These are phyloP conservation scores for Dicrurus megarhynchus DNA, from an alignment of 2,113 vertebrate genomes.

Conservation along the genomic window DNA sequence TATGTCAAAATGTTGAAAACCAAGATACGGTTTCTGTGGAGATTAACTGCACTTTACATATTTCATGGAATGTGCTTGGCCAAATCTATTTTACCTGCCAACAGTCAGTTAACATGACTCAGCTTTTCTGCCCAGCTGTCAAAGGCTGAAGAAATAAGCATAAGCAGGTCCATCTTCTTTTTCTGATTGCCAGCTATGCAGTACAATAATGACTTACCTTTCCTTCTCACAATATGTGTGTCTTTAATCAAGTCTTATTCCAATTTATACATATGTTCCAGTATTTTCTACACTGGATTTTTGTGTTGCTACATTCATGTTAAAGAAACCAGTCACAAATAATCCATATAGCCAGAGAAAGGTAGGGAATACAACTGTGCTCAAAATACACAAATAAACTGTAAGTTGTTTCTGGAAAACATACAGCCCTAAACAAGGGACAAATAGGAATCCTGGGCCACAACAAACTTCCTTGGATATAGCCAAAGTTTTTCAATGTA, in stretches of 20 bases:
- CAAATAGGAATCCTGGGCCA: not conserved
- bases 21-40: not conserved
- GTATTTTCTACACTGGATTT: not conserved
- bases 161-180: not conserved
- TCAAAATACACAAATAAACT: not conserved
- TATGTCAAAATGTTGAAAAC: not conserved
- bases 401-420: not conserved
- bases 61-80: not conserved
- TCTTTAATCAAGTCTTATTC: not conserved
- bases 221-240: not conserved
- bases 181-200: not conserved
- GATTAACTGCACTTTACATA: not conserved
- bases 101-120: not conserved
- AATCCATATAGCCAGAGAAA: not conserved
- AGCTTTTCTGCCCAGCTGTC: not conserved
- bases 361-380: not conserved
- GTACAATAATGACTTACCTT: not conserved
- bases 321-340: not conserved
- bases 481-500: not conserved
- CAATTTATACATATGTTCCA: not conserved
- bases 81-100: not conserved
- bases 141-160: not conserved
- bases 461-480: not conserved
- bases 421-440: not conserved
- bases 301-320: not conserved